Evolutionary conservation across 2,113 vertebrate genomes (phyloP).

Genomic region (Brienomyrus longianalis): DNA sequence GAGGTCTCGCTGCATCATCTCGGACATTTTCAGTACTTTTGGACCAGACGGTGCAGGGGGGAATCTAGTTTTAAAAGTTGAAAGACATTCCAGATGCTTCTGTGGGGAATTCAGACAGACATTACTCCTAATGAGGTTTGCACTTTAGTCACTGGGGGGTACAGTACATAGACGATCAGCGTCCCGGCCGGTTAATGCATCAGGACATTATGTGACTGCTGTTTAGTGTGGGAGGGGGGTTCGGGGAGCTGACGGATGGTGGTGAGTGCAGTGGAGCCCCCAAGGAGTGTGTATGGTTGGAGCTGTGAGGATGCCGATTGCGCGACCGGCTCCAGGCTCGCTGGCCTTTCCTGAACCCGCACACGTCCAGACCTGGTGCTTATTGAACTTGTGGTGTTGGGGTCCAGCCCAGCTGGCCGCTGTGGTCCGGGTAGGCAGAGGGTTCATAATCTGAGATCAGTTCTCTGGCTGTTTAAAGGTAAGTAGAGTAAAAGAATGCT

Average conservation of each 20-base stretch:
- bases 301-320: not conserved
- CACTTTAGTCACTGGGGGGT: not conserved
- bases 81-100: not conserved
- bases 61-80: not conserved
- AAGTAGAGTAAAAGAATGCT: not conserved
- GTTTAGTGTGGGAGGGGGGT: not conserved
- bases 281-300: not conserved
- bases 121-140: conserved; percentile 6
- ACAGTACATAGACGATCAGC: not conserved
- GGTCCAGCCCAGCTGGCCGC: not conserved
- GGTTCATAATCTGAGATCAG: not conserved
- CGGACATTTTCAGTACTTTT: not conserved
- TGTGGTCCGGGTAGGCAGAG: not conserved
- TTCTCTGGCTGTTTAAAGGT: not conserved
- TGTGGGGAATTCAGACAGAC: not conserved
- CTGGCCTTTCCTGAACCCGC: not conserved
- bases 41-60: not conserved
- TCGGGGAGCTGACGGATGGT: too few species aligned
- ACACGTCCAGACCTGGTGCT: not conserved
- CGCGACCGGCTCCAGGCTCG: not conserved
- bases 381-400: not conserved
- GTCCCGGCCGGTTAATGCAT: conserved; percentile 3
- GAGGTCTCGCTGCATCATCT: not conserved
- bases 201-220: conserved; percentile 5
- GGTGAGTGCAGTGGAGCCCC: conserved; percentile 6